These are phyloP conservation scores for Riparia riparia DNA, from an alignment of 2,113 vertebrate species.

Conservation along the genomic window DNA sequence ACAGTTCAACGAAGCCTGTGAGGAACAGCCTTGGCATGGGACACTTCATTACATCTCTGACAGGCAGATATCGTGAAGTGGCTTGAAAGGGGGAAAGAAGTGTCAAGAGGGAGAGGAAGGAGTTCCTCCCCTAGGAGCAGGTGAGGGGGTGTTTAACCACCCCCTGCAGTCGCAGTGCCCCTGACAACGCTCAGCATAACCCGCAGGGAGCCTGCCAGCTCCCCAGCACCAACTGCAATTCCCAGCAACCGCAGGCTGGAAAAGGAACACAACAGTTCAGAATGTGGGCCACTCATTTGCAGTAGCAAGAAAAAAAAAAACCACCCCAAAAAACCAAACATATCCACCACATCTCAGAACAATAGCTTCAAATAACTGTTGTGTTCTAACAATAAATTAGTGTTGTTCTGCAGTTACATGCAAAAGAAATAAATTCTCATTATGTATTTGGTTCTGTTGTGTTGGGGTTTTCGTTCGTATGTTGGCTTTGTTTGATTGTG, in stretches of 20 bases:
- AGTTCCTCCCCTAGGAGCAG: neutral
- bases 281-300: neutral
- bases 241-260: fast-evolving
- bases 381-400: neutral
- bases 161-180: neutral
- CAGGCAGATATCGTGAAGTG: neutral
- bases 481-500: neutral
- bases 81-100: neutral
- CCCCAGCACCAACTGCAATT: fast-evolving
- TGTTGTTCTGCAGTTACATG: neutral
- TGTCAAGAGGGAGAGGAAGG: neutral
- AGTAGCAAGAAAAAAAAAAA: neutral
- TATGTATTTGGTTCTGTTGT: neutral
- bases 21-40: neutral
- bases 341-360: neutral
- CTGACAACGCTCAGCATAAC: fast-evolving
- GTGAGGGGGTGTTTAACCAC: neutral
- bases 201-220: neutral
- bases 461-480: neutral
- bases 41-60: too few species aligned
- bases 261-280: neutral
- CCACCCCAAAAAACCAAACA: too few species aligned
- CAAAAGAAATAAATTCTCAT: neutral
- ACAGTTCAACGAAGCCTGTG: neutral
- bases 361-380: neutral